Evolutionary conservation across 1,140 invertebrate species (phyloP).

Genomic region (Microplitis demolitor): DNA sequence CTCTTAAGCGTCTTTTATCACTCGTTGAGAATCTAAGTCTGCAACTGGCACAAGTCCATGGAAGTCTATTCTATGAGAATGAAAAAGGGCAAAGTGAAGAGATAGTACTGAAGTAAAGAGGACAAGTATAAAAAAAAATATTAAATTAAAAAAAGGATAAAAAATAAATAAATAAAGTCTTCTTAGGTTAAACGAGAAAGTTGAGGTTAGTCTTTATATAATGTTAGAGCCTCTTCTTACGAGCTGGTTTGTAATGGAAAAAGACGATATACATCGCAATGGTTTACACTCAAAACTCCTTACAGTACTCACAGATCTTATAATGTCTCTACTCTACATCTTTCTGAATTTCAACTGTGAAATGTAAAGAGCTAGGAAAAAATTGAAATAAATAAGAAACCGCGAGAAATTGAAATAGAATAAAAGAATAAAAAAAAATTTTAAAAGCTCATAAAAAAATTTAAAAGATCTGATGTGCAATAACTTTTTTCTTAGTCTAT

Average conservation of each 20-base stretch:
- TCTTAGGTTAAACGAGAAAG: conserved; percentile 23
- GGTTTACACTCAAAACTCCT: conserved; percentile 53
- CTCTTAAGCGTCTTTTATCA: conserved; percentile 10
- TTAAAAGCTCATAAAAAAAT: background rate
- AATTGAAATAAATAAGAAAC: background rate
- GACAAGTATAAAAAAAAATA: background rate
- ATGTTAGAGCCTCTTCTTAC: conserved; percentile 43
- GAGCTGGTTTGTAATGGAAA: conserved; percentile 51
- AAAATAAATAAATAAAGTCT: background rate
- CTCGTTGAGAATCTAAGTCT: conserved; percentile 34
- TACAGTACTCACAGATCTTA: conserved; percentile 48
- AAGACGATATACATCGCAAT: conserved; percentile 55
- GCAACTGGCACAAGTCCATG: conserved; percentile 55
- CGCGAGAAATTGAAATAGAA: background rate
- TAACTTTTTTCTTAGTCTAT: too few relatives aligned
- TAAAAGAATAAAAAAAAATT: background rate
- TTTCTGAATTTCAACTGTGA: conserved; percentile 3
- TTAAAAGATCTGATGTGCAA: too few relatives aligned
- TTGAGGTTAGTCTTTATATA: conserved; percentile 26
- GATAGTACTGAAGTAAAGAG: background rate
- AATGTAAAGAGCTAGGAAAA: conserved; percentile 5
- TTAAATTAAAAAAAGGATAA: background rate
- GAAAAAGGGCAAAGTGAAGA: background rate
- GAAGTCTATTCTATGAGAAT: conserved; percentile 13
- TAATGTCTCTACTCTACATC: conserved; percentile 43